Conservation (phyloP, 2,113 vertebrate genomes). For the Meriones unguiculatus region DNA sequence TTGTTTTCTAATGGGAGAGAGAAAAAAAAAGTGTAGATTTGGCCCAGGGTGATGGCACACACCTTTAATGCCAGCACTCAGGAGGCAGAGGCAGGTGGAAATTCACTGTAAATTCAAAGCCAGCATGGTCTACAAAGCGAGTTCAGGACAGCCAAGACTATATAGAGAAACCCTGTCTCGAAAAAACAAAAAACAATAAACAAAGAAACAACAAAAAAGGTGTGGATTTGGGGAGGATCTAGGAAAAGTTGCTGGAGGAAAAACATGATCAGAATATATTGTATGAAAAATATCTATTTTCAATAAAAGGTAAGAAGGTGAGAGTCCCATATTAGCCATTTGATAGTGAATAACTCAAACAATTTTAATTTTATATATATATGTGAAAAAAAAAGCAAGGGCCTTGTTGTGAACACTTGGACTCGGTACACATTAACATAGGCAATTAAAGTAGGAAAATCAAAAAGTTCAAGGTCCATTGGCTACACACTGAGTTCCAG, state of each 20-base stretch:
- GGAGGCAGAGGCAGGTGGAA: too few species aligned
- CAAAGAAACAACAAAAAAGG: too few species aligned
- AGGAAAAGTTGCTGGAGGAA: neutral
- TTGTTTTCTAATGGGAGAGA: neutral
- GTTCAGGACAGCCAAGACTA: too few species aligned
- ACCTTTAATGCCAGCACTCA: too few species aligned
- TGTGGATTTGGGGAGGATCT: neutral
- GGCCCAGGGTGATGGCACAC: neutral
- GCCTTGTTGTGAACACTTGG: neutral
- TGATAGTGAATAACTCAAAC: conserved; percentile 4
- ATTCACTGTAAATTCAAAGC: too few species aligned
- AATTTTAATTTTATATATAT: neutral
- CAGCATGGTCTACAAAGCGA: too few species aligned
- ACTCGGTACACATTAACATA: neutral
- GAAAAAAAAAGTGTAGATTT: neutral
- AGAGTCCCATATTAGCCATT: neutral
- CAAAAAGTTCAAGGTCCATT: neutral
- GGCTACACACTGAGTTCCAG: neutral
- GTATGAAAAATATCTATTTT: neutral
- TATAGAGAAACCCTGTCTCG: too few species aligned
- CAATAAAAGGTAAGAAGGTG: neutral
- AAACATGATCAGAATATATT: neutral
- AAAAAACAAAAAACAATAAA: too few species aligned
- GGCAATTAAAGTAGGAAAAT: neutral
- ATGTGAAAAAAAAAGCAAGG: neutral